A percentile compares a stretch with the other conserved stretches of the same genome.
Evolutionary conservation across 2,797 vertebrate genomes (phyloP).

Genomic region (Poecile montanus): DNA sequence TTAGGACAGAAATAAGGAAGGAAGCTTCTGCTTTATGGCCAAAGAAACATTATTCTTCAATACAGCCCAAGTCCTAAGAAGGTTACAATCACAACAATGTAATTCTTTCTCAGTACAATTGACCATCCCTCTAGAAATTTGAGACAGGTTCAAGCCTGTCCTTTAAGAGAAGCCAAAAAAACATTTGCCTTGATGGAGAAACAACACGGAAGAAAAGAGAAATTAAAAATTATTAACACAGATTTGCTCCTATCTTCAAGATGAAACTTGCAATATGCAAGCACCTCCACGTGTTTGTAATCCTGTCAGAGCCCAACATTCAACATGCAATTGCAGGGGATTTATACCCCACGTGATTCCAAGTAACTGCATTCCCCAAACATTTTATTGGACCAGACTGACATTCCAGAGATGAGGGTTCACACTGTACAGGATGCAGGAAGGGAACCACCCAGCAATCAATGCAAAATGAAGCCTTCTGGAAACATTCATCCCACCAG

Average conservation of each 20-base stretch:
- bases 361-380: background rate
- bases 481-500: constrained; percentile 4
- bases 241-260: background rate
- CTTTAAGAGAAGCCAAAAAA: background rate
- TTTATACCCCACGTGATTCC: background rate
- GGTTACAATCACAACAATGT: background rate
- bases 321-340: background rate
- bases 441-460: background rate
- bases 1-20: background rate
- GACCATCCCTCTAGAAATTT: background rate
- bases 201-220: background rate
- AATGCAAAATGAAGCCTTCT: background rate
- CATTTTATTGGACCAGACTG: background rate
- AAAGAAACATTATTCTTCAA: background rate
- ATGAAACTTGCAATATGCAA: background rate
- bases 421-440: background rate
- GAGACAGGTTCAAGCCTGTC: background rate
- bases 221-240: background rate
- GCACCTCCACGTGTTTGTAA: background rate
- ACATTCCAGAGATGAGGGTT: constrained; percentile 15
- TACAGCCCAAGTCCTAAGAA: background rate
- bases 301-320: background rate
- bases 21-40: background rate
- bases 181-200: background rate
- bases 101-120: background rate